Base-by-base conservation (phyloP, 2,113 vertebrate genomes). In the Willisornis vidua region DNA sequence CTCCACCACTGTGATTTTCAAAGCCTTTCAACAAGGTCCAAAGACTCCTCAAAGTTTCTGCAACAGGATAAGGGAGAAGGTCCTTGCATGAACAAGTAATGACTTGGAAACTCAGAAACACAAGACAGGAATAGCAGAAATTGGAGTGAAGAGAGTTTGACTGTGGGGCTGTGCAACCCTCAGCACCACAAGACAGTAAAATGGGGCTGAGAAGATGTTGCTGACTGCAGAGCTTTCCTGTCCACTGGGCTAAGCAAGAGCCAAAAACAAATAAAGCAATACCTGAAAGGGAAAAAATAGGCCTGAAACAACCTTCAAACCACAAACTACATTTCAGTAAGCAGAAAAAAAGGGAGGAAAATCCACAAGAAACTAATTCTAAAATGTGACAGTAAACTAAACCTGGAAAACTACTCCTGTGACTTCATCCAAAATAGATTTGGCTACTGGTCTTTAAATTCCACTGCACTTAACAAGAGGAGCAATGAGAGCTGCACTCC, bases 381-480 rank as follows among this genome's bases (percentile, higher is more conserved):
- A 89, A 93, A 91, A 85, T 20, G 39, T 43, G 76, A 92, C 68
- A 92, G 22, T 46, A 71, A 83, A 92, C 11, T n/a, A 78, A 89
- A 62, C 58, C 31, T 78, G 58, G 63, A 81, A 77, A 95, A 49
- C 67, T n/a, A 68, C 57, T 87, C n/a, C 77, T 75, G 48, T 87
- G 87, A 61, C 49, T 89, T 65, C 1, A 74, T 78, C 91, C 31
- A 85, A 73, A 87, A 91, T 22, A 91, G 94, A 86, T 78, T 54
- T 51, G 20, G 58, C 89, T 89, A 94, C 82, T 48, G 63, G 78
- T 80, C 85, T 92, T 95, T 77, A 71, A 88, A 89, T 95, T 95
- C 81, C 91, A 92, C 20, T 51, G 70, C 66, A 78, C 55, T 96
- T 71, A 92, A 82, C 67, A 77, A 59, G 67, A 89, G 58, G 39